Evolutionary conservation across 1,140 invertebrate species (phyloP), one percentile per base, ranked within the genome.

Genomic region (Drosophila sp.): DNA sequence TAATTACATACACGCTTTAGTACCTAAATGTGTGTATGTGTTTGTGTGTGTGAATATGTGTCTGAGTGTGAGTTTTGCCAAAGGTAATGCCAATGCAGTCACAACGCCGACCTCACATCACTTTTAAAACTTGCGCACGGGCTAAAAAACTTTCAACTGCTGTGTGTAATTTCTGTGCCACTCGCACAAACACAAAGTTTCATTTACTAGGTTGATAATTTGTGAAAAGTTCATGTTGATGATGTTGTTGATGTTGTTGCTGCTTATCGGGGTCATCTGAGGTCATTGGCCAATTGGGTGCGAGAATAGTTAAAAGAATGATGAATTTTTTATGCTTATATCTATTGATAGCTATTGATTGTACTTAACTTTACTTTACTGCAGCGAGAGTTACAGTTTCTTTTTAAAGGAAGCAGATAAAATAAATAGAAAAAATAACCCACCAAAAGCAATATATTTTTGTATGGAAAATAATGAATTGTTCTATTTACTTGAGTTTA

Each of bases 171-270:
- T 76, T 84, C 59, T 71, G 51, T 25, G 18, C 45, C 69, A 54
- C 64, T 51, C 43, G 14, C 48, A 34, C 63, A 41, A 62, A 58
- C 8, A 62, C 41, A 87, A 86, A 86, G 75, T 86, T 86, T 72
- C 75, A 76, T 81, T 75, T 81, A 69, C 82, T 57, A 74, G 73
- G 70, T 70, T 87, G 81, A 87, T 87, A 86, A 87, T 86, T 81
- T 82, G 81, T 86, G 66, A 76, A 87, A 86, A 87, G 66, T 75
- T 86, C 62, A 18, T 45, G 36, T 40, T 5, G 65, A 18, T 45
- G 36, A 38, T 5, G 6, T 13, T 27, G 45, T 2, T 48, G 25
- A 32, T 32, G 48, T 3, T 54, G 51, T 3, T 34, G 27, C 9
- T 57, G 5, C 38, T 41, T 11, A 8, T 14, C 25, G 16, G 63